phyloP scores from a whole-genome alignment of 2,888 invertebrate species.

The Melieria omissa region DNA sequence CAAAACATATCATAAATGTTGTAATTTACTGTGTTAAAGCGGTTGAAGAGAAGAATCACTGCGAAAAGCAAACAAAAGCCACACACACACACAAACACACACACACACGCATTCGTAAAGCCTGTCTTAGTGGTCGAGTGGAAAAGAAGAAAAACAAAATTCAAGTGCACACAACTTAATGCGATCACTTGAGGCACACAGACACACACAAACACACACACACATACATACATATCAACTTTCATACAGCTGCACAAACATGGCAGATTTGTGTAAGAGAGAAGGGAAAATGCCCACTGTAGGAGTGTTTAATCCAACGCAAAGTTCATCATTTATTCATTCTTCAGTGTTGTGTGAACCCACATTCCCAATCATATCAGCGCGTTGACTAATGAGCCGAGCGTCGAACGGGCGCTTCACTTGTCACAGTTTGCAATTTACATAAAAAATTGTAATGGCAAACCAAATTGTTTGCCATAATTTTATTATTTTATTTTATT shows the following conservation, averaged over 20 bases:
- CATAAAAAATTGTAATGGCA: too few relatives aligned
- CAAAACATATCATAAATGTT: conserved; percentile 68
- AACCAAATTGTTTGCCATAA: too few relatives aligned
- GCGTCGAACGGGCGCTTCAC: too few relatives aligned
- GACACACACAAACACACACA: conserved; percentile 25
- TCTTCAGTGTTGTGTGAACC: too few relatives aligned
- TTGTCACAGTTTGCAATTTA: too few relatives aligned
- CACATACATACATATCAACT: conserved; percentile 29
- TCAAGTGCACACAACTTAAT: background rate
- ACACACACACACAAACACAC: conserved; percentile 24
- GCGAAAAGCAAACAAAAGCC: background rate
- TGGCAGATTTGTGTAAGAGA: background rate
- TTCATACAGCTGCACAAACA: background rate
- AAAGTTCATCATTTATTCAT: too few relatives aligned
- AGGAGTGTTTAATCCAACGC: too few relatives aligned
- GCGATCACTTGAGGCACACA: background rate
- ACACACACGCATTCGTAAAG: conserved; percentile 27
- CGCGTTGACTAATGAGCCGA: too few relatives aligned
- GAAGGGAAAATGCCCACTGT: too few relatives aligned
- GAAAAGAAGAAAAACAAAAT: conserved; percentile 2
- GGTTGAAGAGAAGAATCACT: conserved; percentile 22
- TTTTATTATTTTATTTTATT: too few relatives aligned
- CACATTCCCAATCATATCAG: too few relatives aligned
- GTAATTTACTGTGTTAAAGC: conserved; percentile 64
- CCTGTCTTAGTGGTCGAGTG: background rate